Evolutionary conservation across 2,888 invertebrate species (phyloP), one percentile per base, ranked within the genome.

Genomic region (Dryomyza anilis): DNA sequence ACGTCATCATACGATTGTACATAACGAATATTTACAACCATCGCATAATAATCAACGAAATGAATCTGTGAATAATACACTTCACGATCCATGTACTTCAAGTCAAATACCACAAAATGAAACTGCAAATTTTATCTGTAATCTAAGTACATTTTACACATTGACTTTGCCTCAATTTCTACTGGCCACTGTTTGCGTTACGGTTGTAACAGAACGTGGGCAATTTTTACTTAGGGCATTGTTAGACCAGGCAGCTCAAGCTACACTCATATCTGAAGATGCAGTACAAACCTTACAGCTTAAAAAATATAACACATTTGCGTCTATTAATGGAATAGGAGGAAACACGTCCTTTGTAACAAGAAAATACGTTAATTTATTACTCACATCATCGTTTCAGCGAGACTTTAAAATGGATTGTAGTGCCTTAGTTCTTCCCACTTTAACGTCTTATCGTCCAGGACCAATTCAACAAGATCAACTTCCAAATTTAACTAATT

Each of bases 211-310:
- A 6, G 14, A 30, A 7, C 27, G 23, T 16, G 55, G 39, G 30
- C 36, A 6, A 48, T 61, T 46, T 61, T 29, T 5, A 25, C 10
- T 67, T 16, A 60, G 60, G 21, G 50, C 65, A 10, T 29, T 67
- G 16, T 39, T 67, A 2, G 57, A 67, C 19, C 67, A 65, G 52
- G 60, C 62, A 3, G 62, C 56, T 10, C 65, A 65, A 33, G 65
- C 65, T 14, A 46, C 67, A 3, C 45, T 67, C 14, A 65, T 59
- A 10, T 43, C 65, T 27, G 25, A 57, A 30, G 56, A 60, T 16
- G 61, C 61, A 1, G 63, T 53, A n/a, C 60, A 67, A 5, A 3
- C 46, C 2, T 25, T 67, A 21, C 46, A 33, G 2, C 52, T 67
- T 12, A 16, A 21, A n/a, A 57, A 43, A 21, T 16, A 36, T 6